A percentile compares a stretch with the other conserved stretches of the same genome.
phyloP scores from a whole-genome alignment of 2,888 invertebrate genomes.

The Nesidiocoris tenuis region DNA sequence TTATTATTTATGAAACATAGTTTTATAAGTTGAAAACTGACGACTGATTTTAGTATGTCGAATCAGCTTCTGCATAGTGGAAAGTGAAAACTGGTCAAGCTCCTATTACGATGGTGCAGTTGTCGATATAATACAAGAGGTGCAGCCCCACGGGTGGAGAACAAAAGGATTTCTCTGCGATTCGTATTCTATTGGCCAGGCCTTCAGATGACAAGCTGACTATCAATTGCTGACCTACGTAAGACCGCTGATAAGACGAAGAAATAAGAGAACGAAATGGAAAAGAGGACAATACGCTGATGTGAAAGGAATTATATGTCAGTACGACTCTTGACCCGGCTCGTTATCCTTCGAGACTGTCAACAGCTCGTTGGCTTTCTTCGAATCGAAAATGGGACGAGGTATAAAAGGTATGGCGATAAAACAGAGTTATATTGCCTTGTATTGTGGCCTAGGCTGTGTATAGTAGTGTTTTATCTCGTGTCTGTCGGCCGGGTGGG shows the following conservation, averaged over 20 bases:
- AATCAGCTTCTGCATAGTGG: too few relatives aligned
- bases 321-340: not conserved
- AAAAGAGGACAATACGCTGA: not conserved
- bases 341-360: not conserved
- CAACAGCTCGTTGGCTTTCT: not conserved
- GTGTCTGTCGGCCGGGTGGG: not conserved
- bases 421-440: conserved; percentile 8
- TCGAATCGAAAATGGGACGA: conserved; percentile 6
- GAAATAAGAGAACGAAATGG: not conserved
- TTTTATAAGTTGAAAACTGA: too few relatives aligned
- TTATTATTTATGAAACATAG: too few relatives aligned
- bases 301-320: not conserved
- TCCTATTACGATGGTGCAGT: too few relatives aligned
- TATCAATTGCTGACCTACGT: not conserved
- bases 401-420: conserved; percentile 8
- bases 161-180: too few relatives aligned
- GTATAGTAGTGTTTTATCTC: too few relatives aligned
- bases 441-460: not conserved
- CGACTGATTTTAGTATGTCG: too few relatives aligned
- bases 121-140: too few relatives aligned
- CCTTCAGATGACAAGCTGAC: too few relatives aligned
- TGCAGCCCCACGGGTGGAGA: too few relatives aligned
- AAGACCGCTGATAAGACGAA: not conserved
- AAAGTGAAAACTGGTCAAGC: too few relatives aligned
- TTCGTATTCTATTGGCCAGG: too few relatives aligned